Conservation (phyloP, 2,113 vertebrate genomes). For the Callopanchax toddi region DNA sequence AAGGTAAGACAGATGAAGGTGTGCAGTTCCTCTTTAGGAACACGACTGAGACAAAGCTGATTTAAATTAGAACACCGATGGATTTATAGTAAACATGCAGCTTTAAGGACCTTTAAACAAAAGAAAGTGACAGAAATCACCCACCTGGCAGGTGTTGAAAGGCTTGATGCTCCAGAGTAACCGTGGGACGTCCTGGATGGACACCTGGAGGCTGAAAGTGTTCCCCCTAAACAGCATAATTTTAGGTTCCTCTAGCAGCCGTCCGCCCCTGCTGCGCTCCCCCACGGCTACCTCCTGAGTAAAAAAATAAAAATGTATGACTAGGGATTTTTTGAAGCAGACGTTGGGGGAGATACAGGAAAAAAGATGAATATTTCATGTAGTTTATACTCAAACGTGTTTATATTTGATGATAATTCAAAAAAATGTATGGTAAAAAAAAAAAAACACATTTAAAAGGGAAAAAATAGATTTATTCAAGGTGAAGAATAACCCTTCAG, state of each 20-base stretch:
- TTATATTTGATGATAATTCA: too few species aligned
- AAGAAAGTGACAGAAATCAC: background rate
- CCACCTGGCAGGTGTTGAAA: constrained; percentile 94
- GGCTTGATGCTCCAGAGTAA: constrained; percentile 96
- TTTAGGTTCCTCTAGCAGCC: constrained; percentile 91
- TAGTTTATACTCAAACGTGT: too few species aligned
- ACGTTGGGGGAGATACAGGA: background rate
- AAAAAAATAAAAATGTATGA: background rate
- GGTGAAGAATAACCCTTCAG: background rate
- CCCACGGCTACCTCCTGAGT: constrained; percentile 86
- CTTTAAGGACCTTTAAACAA: background rate
- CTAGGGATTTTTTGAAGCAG: background rate
- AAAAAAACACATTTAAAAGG: background rate
- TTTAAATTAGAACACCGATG: background rate
- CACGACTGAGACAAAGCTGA: background rate
- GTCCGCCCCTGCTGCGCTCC: constrained; percentile 88
- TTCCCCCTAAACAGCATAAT: constrained; percentile 89
- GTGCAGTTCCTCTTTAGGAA: background rate
- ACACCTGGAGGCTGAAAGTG: constrained; percentile 91
- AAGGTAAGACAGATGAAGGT: constrained; percentile 1
- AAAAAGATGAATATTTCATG: background rate
- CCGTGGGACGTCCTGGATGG: constrained; percentile 92
- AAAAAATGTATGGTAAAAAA: too few species aligned
- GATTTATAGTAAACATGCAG: background rate
- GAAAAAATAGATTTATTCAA: background rate